Evolutionary conservation across 1,140 invertebrate genomes (phyloP), one percentile per base, ranked within the genome.

Genomic region (Pseudomyrmex concolor): DNA sequence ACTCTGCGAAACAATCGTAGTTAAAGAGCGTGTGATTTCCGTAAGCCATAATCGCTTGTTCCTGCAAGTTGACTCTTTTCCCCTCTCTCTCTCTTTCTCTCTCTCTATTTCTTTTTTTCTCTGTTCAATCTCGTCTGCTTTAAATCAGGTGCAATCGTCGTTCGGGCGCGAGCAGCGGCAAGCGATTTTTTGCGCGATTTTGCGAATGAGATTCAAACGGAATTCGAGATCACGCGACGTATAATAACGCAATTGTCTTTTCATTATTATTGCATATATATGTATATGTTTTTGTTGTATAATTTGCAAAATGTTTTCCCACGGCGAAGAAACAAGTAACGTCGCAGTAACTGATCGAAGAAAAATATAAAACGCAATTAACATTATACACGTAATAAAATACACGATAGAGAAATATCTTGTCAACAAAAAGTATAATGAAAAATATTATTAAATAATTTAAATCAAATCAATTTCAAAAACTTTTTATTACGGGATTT

Each of bases 191-290:
- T 25, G 73, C 73, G 54, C 54, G 66, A 62, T 70, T 17, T 34
- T 10, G 17, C 48, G 68, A 86, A 88, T 34, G 34, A 67, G 62
- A 78, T 84, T 85, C 80, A 68, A 85, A 63, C 81, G 78, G 86
- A 51, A 84, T 80, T 68, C 64, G 64, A 67, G 48, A 84, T 84
- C 45, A 59, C 57, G 55, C 55, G 43, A 48, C 25, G 25, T 25
- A 25, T 25, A 25, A 45, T 19, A 84, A 84, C 48, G 54, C 34
- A 34, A 34, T 34, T 34, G 34, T 2, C 7, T 12, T 22, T 19
- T 59, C 19, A 19, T 17, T 8, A 59, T 60, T 19, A 12, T 59
- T 22, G 34, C 34, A 7, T 0, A 34, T 34, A 5, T 34, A 5
- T n/a, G n/a, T 34, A 34, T 34, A 34, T 34, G 34, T 34, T 34